A percentile compares a stretch with the other conserved stretches of the same genome.
Conservation (phyloP, 2,113 vertebrate species). For the Narcine bancroftii region DNA sequence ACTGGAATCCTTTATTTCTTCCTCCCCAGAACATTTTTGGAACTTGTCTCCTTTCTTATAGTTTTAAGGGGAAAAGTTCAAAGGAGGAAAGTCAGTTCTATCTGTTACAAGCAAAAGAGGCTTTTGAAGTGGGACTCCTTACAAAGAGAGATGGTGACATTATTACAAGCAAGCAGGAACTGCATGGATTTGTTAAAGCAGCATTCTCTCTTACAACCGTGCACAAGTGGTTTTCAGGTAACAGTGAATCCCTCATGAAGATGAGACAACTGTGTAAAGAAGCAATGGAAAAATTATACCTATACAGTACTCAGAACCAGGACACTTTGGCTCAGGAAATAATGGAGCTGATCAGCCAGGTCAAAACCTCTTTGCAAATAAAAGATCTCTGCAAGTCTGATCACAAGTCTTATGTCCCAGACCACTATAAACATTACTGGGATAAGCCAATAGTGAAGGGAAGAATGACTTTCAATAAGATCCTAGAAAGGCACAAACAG, state of each 20-base stretch:
- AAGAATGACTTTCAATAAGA: constrained; percentile 54
- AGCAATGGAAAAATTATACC: constrained; percentile 61
- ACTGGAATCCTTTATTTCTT: constrained; percentile 26
- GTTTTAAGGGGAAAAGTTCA: constrained; percentile 67
- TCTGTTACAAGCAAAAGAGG: constrained; percentile 68
- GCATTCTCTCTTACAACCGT: constrained; percentile 68
- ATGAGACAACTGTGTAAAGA: constrained; percentile 56
- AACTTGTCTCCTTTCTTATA: constrained; percentile 75
- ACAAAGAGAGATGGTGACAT: constrained; percentile 55
- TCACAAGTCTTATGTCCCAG: constrained; percentile 68
- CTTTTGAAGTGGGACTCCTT: constrained; percentile 79
- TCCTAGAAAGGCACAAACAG: constrained; percentile 64
- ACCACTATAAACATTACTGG: constrained; percentile 55
- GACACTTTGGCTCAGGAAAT: constrained; percentile 58
- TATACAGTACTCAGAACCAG: constrained; percentile 57
- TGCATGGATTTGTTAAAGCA: constrained; percentile 78
- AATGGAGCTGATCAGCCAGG: constrained; percentile 54
- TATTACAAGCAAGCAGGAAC: constrained; percentile 75
- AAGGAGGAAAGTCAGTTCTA: constrained; percentile 47
- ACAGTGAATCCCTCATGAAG: constrained; percentile 1
- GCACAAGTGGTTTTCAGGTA: constrained; percentile 58
- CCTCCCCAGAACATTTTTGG: constrained; percentile 71
- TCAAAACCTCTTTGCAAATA: constrained; percentile 60
- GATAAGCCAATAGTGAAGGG: constrained; percentile 48
- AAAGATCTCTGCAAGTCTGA: constrained; percentile 63